These are phyloP conservation scores for Perdita meconis DNA, from an alignment of 2,888 invertebrate genomes.

Conservation along the genomic window DNA sequence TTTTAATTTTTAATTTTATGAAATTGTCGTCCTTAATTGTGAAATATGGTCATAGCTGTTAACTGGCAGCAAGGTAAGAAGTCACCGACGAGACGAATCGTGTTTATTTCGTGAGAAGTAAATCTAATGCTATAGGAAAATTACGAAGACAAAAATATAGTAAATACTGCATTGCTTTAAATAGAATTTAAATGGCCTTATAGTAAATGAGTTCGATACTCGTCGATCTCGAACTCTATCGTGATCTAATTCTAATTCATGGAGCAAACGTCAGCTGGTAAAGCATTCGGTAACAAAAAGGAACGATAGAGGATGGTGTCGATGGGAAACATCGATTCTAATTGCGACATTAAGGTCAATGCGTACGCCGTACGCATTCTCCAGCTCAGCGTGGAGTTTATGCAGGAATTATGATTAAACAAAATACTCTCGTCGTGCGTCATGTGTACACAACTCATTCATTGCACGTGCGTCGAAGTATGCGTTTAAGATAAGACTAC, in stretches of 20 bases:
- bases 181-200: no score
- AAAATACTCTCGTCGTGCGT: constrained; percentile 38
- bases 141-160: no score
- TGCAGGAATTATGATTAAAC: constrained; percentile 44
- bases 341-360: constrained; percentile 41
- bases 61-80: no score
- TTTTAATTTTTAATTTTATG: neutral
- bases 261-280: neutral
- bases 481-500: constrained; percentile 15
- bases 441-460: constrained; percentile 30
- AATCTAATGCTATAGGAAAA: no score
- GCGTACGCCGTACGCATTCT: constrained; percentile 42
- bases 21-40: no score
- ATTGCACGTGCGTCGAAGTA: constrained; percentile 11
- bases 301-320: constrained; percentile 17
- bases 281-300: neutral
- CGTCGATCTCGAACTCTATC: no score
- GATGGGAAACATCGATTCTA: constrained; percentile 18
- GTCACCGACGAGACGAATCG: no score
- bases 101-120: no score
- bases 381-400: neutral
- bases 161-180: no score
- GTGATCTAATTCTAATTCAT: no score
- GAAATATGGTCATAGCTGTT: no score
- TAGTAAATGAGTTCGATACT: no score